Evolutionary conservation across 2,113 vertebrate species (phyloP), one percentile per base, ranked within the genome.

Genomic region (Hippocampus guttulatus): DNA sequence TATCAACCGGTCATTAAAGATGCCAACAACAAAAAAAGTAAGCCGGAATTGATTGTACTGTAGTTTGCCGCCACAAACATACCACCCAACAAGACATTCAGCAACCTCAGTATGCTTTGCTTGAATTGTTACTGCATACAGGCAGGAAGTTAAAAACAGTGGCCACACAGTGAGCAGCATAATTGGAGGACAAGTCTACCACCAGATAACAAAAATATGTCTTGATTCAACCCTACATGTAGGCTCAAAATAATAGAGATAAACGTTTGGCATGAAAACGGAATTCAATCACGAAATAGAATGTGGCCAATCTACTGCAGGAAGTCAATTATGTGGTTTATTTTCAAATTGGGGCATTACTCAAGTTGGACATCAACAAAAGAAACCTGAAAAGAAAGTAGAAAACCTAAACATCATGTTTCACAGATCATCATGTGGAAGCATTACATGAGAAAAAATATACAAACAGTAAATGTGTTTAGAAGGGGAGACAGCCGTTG

Each of bases 1-100:
- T 73, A 67, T 64, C 25, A 41, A 33, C 7, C 25, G 43, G 55
- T 16, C 25, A 54, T 33, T 9, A 62, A 49, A 40, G 40, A 66
- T 14, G 47, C 68, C 77, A 80, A 84, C 62, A 79, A 81, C 23
- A 67, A 79, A 61, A 61, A 27, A 67, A 79, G 61, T 79, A 33
- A 5, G 40, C 12, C 21, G 2, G 64, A 83, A 85, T 43, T 80
- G 67, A 74, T 79, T 70, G 72, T 70, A 52, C 71, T 63, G 9
- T 1, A 25, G 76, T 85, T 84, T 88, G 54, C 83, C 83, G 69
- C 85, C 84, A 90, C 80, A 89, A 84, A 82, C 71, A 70, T 84
- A 75, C 83, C 69, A 76, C 71, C 79, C 71, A 74, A 52, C n/a
- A 70, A 73, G 64, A 33, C 61, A 47, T 81, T 55, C 47, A 67